Base-by-base conservation (phyloP, 2,797 vertebrate genomes). In the Danio aesculapii region DNA sequence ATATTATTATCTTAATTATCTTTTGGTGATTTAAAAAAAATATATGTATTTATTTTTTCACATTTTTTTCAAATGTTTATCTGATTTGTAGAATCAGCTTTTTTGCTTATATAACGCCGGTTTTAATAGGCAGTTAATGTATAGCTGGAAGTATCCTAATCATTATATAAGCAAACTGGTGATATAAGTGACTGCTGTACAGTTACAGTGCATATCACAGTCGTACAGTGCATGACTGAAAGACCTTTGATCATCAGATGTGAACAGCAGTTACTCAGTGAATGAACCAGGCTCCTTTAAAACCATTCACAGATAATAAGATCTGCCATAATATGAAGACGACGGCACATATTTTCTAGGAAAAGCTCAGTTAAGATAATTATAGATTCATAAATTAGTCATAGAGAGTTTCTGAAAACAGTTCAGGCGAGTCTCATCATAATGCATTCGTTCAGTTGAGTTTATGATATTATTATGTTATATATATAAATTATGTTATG, bases 191-290 rank as follows among this genome's bases (percentile, higher is more conserved):
- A 30, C 30, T 30, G 3, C 30, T 53, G 0, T 13, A 13, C 12
- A 2, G 50, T 30, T 53, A 53, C 9, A 53, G 73, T 30, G 68
- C 59, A 70, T 41, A 79, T 62, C 67, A 73, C 19, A 47, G 72
- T 12, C 16, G 68, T 57, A 52, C 83, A 81, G 64, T 57, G 77
- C 67, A 76, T 86, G 83, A 83, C 19, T 63, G 53, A 83, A 67
- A 14, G 79, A 87, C 81, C 86, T 86, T 86, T 87, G 86, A 44
- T 57, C 83, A 53, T 63, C 62, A 72, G 66, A 83, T 82, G 21
- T 83, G 69, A 76, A 77, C 75, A 52, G 47, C 52, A 68, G 68
- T 43, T 44, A 44, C 61, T 79, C 63, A 74, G 43, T 83, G 75
- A 83, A 86, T 83, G 75, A 14, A 53, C 6, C 59, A 74, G 47